Evolutionary conservation across 2,113 vertebrate genomes (phyloP).

Genomic region (Myocastor coypus): DNA sequence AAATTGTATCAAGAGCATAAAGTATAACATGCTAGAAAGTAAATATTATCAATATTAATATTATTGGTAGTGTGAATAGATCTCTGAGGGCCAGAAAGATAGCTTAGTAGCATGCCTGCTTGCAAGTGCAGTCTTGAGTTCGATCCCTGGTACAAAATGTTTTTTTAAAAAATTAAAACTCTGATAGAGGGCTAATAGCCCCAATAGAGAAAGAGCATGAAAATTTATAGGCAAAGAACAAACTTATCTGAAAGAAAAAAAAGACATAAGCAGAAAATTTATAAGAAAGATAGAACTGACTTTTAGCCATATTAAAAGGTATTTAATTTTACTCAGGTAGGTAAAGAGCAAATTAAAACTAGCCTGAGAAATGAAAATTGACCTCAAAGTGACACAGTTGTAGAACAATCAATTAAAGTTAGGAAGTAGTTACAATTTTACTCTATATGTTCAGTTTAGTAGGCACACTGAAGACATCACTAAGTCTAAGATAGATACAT

Average conservation of each 20-base stretch:
- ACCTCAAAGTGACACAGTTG: not conserved
- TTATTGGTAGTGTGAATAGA: not conserved
- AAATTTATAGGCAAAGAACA: not conserved
- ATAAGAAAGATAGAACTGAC: not conserved
- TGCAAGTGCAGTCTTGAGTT: no score
- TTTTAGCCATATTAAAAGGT: not conserved
- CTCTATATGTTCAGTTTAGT: not conserved
- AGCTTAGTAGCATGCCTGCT: no score
- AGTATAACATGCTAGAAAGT: not conserved
- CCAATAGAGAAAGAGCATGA: not conserved
- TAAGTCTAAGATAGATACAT: not conserved
- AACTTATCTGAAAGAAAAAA: not conserved
- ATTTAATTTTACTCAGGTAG: not conserved
- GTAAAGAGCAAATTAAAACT: not conserved
- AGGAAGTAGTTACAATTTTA: not conserved
- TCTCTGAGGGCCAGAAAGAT: not conserved
- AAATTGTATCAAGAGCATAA: not conserved
- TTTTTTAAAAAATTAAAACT: not conserved
- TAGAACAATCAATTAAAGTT: not conserved
- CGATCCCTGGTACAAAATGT: no score
- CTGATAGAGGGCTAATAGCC: not conserved
- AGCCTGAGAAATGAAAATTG: not conserved
- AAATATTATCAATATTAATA: not conserved
- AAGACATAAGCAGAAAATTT: not conserved
- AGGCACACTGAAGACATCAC: not conserved